Base-by-base conservation (phyloP, 37 sponge, comb jelly and placozoan genomes). In the Bolinopsis microptera region DNA sequence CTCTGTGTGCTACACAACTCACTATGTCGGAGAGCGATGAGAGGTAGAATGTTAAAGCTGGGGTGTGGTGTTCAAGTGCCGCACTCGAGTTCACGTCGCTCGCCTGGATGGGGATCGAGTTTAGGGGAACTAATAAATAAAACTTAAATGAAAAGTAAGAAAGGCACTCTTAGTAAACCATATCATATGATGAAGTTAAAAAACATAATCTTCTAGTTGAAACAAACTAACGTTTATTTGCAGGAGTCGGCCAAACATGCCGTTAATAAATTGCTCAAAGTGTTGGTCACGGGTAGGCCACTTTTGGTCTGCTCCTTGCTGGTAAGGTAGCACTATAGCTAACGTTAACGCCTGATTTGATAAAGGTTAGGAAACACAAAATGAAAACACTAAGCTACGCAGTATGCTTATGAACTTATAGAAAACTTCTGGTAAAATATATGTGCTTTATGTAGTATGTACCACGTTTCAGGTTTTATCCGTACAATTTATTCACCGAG, bases 21-120 rank as follows among this genome's bases (percentile, higher is more conserved):
- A 33, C 82, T 3, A 80, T 80, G 82, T 80, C 82, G 3, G 37
- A 2, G 32, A 80, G 82, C 5, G 82, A 35, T 2, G 82, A 70
- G 26, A 70, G 25, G 74, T 70, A 70, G 74, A 28, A 26, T 9
- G 74, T 5, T 9, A 70, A n/a, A 26, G 74, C 30, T 9, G 74
- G 74, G 30, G 74, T 70, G 74, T 70, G 74, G 25, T n/a, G 25
- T 2, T 22, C 25, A 1, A 70, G 74, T 9, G 68, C 9, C 68
- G 68, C 68, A 22, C 28, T 70, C 28, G 25, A 22, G 25, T 22
- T n/a, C 3, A 70, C 30, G 21, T 70, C 74, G 21, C 74, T 22
- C 3, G 74, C 74, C 74, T 70, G 26, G 30, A 26, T 9, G 74
- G 74, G 26, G 30, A 22, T 70, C 2, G 74, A 61, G 18, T 61